A percentile compares a stretch with the other conserved stretches of the same genome.
Conservation (phyloP, 2,113 vertebrate genomes). For the Tenebrosternarchus preto region DNA sequence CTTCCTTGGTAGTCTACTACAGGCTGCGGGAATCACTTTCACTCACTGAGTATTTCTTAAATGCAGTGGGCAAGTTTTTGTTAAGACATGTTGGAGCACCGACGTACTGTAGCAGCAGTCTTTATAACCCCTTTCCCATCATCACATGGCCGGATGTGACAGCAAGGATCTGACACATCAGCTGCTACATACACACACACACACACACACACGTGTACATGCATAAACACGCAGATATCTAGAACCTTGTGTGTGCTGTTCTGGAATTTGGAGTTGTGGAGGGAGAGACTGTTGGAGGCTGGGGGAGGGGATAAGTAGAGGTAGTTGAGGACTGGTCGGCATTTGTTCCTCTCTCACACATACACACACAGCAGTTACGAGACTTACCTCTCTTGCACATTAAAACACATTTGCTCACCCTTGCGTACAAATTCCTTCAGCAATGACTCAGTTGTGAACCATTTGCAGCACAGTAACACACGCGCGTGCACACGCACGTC, state of each 20-base stretch:
- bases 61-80: not conserved
- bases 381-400: slow-evolving; percentile 5
- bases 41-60: not conserved
- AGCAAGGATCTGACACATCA: slow-evolving; percentile 75
- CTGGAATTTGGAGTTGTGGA: slow-evolving; percentile 36
- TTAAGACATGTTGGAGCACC: slow-evolving; percentile 50
- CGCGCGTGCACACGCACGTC: not conserved
- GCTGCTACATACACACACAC: slow-evolving; percentile 58
- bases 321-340: slow-evolving; percentile 24
- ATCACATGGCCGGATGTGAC: slow-evolving; percentile 72
- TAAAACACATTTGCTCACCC: slow-evolving; percentile 1
- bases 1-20: no score
- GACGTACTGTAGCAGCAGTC: slow-evolving; percentile 64
- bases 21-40: not conserved
- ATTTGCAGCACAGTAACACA: not conserved
- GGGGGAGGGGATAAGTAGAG: slow-evolving; percentile 33
- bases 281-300: slow-evolving; percentile 5
- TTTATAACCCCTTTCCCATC: slow-evolving; percentile 62
- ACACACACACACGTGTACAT: not conserved
- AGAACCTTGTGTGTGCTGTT: slow-evolving; percentile 30
- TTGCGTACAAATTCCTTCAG: not conserved
- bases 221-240: slow-evolving; percentile 35
- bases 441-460: not conserved
- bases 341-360: slow-evolving; percentile 22
- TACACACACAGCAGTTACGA: slow-evolving; percentile 12